Evolutionary conservation across 2,113 vertebrate species (phyloP).

Genomic region (Pantherophis guttatus): DNA sequence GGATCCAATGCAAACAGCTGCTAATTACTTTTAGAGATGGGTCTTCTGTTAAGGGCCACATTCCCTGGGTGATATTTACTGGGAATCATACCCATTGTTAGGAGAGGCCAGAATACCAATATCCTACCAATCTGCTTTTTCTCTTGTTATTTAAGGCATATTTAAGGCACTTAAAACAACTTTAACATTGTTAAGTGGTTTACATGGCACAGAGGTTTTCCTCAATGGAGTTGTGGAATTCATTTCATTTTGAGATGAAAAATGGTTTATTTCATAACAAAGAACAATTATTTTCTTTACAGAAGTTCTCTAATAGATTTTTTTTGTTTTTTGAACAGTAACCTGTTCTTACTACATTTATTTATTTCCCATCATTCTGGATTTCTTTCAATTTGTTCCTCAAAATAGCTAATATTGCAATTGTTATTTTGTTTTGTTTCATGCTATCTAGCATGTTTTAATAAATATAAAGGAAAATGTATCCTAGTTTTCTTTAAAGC

Average conservation of each 20-base stretch:
- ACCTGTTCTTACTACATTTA: not conserved
- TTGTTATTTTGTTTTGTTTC: not conserved
- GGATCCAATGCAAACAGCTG: not conserved
- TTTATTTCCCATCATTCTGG: not conserved
- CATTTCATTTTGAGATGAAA: not conserved
- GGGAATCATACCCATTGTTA: not conserved
- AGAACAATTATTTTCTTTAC: not conserved
- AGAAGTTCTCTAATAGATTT: not conserved
- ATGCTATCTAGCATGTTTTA: not conserved
- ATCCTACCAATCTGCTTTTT: not conserved
- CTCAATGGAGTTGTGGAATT: not conserved
- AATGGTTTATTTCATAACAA: not conserved
- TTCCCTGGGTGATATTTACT: not conserved
- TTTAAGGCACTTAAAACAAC: not conserved
- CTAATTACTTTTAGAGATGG: not conserved
- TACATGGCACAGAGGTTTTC: not conserved
- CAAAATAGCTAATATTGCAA: not conserved
- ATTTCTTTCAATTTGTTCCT: not conserved
- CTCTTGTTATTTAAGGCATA: not conserved
- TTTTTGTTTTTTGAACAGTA: not conserved
- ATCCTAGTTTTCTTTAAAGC: not conserved
- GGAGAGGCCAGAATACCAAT: not conserved
- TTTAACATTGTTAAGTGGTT: not conserved
- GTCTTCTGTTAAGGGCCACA: not conserved
- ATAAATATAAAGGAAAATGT: not conserved